Percentiles rank a stretch among this genome's conserved stretches.
phyloP scores from a whole-genome alignment of 2,888 invertebrate species.

The Acrocera orbiculus region DNA sequence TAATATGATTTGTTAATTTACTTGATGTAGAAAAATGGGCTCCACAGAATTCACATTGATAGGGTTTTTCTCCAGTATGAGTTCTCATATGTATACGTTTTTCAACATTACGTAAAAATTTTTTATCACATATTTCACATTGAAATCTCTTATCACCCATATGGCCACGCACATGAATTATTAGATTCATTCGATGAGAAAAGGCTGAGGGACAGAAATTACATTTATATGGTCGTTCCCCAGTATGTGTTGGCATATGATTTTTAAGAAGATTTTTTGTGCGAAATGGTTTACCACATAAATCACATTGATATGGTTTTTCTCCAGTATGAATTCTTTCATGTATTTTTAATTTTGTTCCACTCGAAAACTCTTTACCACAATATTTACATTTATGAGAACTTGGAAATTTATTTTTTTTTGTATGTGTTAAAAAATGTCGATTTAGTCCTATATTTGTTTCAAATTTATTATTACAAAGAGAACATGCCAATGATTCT shows the following conservation, averaged over 20 bases:
- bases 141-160: slow-evolving; percentile 1
- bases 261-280: slow-evolving; percentile 3
- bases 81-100: slow-evolving; percentile 18
- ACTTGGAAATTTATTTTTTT: too few species aligned
- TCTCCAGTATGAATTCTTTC: slow-evolving; percentile 3
- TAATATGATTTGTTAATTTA: slow-evolving; percentile 19
- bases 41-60: slow-evolving; percentile 23
- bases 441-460: too few species aligned
- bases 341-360: not conserved
- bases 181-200: slow-evolving; percentile 1
- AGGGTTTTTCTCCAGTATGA: slow-evolving; percentile 20
- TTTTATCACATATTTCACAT: slow-evolving; percentile 16
- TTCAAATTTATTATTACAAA: too few species aligned
- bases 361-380: too few species aligned
- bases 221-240: slow-evolving; percentile 4
- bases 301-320: slow-evolving; percentile 4
- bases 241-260: slow-evolving; percentile 7
- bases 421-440: too few species aligned
- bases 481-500: too few species aligned
- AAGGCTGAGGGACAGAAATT: slow-evolving; percentile 2
- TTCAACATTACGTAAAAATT: slow-evolving; percentile 17
- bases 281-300: slow-evolving; percentile 6
- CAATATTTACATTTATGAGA: too few species aligned
- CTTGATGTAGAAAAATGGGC: slow-evolving; percentile 20
- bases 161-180: slow-evolving; percentile 2